Evolutionary conservation across 92 coral and sea anemone species (phyloP).

Genomic region (Palythoa caribaeorum): DNA sequence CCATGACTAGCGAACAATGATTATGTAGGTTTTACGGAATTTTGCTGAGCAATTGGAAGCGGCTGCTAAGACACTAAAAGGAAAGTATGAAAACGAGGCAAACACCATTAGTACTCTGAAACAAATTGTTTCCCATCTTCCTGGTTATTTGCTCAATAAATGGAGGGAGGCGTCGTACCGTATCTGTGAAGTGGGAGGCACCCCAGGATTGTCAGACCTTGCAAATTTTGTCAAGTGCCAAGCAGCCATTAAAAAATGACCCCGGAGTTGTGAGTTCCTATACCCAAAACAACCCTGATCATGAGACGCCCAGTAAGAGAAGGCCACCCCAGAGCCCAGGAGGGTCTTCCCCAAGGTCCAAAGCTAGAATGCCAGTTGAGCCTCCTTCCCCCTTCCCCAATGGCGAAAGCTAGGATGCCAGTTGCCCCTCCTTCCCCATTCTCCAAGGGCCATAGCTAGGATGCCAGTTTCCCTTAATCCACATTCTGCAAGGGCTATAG

Average conservation of each 20-base stretch:
- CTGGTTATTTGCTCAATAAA: constrained; percentile 44
- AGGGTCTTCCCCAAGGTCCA: too few relatives aligned
- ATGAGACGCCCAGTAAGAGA: not conserved
- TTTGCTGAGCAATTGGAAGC: constrained; percentile 63
- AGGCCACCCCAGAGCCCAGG: not conserved
- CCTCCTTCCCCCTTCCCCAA: too few relatives aligned
- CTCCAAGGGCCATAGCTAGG: too few relatives aligned
- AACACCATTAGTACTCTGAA: constrained; percentile 35
- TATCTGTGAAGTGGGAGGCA: constrained; percentile 57
- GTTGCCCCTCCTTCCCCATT: too few relatives aligned
- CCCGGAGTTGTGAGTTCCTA: constrained; percentile 4
- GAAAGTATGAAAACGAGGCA: constrained; percentile 46
- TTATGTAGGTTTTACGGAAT: constrained; percentile 58
- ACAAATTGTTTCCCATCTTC: constrained; percentile 31
- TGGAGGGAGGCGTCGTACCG: constrained; percentile 55
- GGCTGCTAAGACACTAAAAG: constrained; percentile 37
- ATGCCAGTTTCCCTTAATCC: too few relatives aligned
- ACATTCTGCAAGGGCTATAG: too few relatives aligned
- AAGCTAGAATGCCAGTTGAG: too few relatives aligned
- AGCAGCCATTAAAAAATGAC: constrained; percentile 47
- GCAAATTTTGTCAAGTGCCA: constrained; percentile 38
- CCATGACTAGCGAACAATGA: constrained; percentile 55
- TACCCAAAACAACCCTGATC: not conserved
- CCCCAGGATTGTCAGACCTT: constrained; percentile 18
- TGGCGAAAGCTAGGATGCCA: too few relatives aligned